These are phyloP conservation scores for Sinonovacula constricta DNA, from an alignment of 1,140 invertebrate genomes.

Conservation along the genomic window DNA sequence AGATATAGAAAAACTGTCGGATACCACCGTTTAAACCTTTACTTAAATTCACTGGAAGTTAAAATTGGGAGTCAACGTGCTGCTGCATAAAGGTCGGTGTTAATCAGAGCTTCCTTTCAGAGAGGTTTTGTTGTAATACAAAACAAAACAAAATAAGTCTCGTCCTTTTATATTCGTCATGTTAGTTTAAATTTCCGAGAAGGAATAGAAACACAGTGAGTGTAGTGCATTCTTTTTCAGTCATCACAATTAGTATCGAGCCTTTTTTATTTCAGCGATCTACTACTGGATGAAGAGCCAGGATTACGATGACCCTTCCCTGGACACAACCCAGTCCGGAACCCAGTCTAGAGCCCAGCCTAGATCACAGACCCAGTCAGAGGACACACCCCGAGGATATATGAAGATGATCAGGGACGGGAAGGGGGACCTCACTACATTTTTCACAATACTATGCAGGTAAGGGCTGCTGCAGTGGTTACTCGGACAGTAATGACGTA, in stretches of 20 bases:
- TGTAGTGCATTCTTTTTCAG: not conserved
- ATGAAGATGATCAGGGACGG: conserved; percentile 43
- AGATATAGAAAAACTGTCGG: too few species aligned
- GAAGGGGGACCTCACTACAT: conserved; percentile 38
- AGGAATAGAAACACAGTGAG: not conserved
- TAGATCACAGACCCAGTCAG: too few species aligned
- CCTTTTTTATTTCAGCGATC: conserved; percentile 28
- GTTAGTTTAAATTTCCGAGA: not conserved
- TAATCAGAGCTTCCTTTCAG: not conserved
- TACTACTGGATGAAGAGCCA: conserved; percentile 34
- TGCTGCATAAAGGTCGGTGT: too few species aligned
- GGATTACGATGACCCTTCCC: conserved; percentile 8
- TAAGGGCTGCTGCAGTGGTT: conserved; percentile 55
- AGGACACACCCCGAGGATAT: conserved; percentile 35
- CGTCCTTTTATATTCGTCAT: not conserved
- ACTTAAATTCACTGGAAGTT: too few species aligned
- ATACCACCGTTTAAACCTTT: too few species aligned
- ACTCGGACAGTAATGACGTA: too few species aligned
- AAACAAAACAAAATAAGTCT: not conserved
- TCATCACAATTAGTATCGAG: not conserved
- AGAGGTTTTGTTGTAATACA: not conserved
- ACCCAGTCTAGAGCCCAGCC: conserved; percentile 15
- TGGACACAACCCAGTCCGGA: too few species aligned
- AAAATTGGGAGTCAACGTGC: too few species aligned
- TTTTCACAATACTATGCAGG: conserved; percentile 51